Conservation (phyloP, 2,888 invertebrate genomes). For the Ernsta delagoae region DNA sequence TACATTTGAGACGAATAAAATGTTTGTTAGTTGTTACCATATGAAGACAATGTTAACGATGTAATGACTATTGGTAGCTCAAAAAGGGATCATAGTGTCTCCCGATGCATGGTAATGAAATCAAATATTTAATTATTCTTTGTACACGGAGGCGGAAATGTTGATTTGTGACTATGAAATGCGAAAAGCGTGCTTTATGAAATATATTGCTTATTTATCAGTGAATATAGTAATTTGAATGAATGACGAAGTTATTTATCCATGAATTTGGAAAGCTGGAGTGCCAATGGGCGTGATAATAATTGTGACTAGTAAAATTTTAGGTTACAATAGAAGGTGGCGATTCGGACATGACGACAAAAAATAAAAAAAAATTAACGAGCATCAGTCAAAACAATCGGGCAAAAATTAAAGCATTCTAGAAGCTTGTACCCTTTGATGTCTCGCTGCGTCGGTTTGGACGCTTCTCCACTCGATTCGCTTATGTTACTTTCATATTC, state of each 20-base stretch:
- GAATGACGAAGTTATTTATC: conserved; percentile 3
- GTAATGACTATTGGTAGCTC: too few relatives aligned
- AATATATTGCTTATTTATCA: too few relatives aligned
- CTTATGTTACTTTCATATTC: conserved; percentile 83
- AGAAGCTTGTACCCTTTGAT: conserved; percentile 81
- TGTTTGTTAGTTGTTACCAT: background rate
- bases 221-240: conserved; percentile 12
- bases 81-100: too few relatives aligned
- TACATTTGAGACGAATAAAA: background rate
- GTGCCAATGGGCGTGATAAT: conserved; percentile 24
- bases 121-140: background rate
- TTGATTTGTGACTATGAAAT: background rate
- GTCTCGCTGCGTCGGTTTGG: conserved; percentile 77
- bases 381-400: conserved; percentile 71
- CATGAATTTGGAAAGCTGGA: conserved; percentile 24
- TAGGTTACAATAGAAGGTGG: conserved; percentile 41
- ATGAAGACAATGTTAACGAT: too few relatives aligned
- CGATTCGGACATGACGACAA: conserved; percentile 47
- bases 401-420: conserved; percentile 76
- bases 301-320: conserved; percentile 10
- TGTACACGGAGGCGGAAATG: background rate
- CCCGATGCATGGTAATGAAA: too few relatives aligned
- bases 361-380: conserved; percentile 57
- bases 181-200: conserved; percentile 25
- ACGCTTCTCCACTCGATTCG: conserved; percentile 79